Percentiles rank a stretch among this genome's conserved stretches.
These are phyloP conservation scores for Cyclargus thomasi DNA, from an alignment of 1,140 invertebrate species.

Conservation along the genomic window DNA sequence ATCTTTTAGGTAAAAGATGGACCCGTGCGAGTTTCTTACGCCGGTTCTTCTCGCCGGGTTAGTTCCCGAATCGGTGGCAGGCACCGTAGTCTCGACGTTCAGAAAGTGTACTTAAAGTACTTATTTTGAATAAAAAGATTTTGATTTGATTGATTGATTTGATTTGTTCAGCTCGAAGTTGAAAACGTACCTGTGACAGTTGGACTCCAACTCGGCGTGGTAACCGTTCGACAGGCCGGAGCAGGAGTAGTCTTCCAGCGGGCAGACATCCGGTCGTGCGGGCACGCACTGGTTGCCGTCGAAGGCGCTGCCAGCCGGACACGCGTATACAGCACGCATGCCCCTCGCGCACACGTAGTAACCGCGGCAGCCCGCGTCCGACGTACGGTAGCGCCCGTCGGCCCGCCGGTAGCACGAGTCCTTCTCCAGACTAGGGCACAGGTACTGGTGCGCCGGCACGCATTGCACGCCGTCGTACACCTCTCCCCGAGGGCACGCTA, in stretches of 20 bases:
- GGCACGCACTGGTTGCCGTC: slow-evolving; percentile 75
- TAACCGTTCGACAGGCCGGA: slow-evolving; percentile 74
- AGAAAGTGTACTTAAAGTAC: too few species aligned
- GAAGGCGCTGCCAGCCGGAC: slow-evolving; percentile 69
- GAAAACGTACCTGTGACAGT: slow-evolving; percentile 70
- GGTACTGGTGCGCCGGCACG: slow-evolving; percentile 45
- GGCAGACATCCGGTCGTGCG: slow-evolving; percentile 62
- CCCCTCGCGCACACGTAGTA: slow-evolving; percentile 77
- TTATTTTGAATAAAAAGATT: too few species aligned
- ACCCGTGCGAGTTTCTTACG: too few species aligned
- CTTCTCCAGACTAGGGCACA: slow-evolving; percentile 67
- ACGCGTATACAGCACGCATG: slow-evolving; percentile 75
- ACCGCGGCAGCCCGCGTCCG: slow-evolving; percentile 74
- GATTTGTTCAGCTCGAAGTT: not conserved
- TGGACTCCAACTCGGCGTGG: slow-evolving; percentile 70
- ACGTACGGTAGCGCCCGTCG: slow-evolving; percentile 77
- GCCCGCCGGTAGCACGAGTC: slow-evolving; percentile 70
- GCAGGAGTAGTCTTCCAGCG: slow-evolving; percentile 67
- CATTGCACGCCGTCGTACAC: slow-evolving; percentile 74
- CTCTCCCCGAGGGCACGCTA: slow-evolving; percentile 59
- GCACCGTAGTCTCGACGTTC: too few species aligned
- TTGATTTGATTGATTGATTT: too few species aligned
- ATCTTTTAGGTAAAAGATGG: too few species aligned
- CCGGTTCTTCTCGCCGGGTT: too few species aligned
- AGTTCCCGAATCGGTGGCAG: too few species aligned